These are phyloP conservation scores for Rhombomys opimus DNA, from an alignment of 2,113 vertebrate species.

Conservation along the genomic window DNA sequence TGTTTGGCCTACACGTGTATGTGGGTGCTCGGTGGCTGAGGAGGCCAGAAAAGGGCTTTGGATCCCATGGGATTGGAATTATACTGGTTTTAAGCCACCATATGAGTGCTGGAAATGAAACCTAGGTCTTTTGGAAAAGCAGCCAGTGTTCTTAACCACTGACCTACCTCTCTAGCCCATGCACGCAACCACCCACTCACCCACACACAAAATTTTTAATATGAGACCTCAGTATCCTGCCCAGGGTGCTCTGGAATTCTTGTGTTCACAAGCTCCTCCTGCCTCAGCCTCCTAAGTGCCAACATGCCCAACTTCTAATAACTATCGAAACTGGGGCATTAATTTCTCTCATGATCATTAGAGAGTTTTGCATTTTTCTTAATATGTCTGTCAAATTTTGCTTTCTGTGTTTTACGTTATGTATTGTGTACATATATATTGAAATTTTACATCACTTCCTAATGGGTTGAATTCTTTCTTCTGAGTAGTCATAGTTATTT, in stretches of 20 bases:
- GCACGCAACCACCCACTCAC: too few relatives aligned
- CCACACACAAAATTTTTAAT: too few relatives aligned
- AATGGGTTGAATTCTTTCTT: not conserved
- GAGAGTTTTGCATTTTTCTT: not conserved
- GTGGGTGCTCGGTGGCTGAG: not conserved
- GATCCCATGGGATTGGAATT: not conserved
- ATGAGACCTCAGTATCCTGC: not conserved
- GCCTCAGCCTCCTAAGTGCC: not conserved
- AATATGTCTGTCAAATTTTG: not conserved
- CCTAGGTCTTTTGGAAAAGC: not conserved
- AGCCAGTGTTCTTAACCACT: not conserved
- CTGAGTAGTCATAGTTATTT: not conserved
- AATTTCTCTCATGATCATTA: not conserved
- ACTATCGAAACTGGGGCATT: not conserved
- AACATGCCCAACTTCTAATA: not conserved
- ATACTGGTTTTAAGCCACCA: not conserved
- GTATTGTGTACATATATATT: not conserved
- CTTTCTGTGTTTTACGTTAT: not conserved
- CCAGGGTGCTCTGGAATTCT: not conserved
- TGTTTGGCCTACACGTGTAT: not conserved
- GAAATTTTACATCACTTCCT: not conserved
- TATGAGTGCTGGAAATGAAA: not conserved
- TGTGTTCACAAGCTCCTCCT: not conserved
- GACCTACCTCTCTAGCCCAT: not conserved
- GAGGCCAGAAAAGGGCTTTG: not conserved